Conservation (phyloP, 2,797 vertebrate species). For the Enteromius mattozi region DNA sequence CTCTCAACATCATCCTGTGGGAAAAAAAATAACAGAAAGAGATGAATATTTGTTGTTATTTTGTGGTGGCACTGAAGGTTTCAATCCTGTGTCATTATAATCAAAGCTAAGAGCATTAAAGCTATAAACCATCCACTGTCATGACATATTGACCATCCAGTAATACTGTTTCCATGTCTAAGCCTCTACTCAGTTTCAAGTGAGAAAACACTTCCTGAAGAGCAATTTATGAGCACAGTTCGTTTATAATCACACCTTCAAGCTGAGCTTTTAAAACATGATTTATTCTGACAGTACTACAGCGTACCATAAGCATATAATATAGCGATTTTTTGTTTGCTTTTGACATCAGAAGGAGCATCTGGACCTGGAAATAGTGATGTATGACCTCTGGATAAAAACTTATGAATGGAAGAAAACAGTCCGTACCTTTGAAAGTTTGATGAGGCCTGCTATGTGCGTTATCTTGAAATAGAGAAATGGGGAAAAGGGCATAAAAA, state of each 20-base stretch:
- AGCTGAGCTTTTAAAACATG: background rate
- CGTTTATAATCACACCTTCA: background rate
- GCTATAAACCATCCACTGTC: background rate
- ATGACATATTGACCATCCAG: background rate
- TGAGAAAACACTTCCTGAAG: background rate
- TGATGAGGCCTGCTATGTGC: slow-evolving; percentile 97
- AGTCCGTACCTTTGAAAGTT: slow-evolving; percentile 91
- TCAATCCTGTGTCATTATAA: background rate
- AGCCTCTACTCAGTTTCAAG: background rate
- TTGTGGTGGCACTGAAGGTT: background rate
- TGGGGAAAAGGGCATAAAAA: background rate
- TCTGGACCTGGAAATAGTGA: too few relatives aligned
- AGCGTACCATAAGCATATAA: background rate
- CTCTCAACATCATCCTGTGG: slow-evolving; percentile 92
- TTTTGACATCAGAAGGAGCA: background rate
- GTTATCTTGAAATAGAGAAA: slow-evolving; percentile 81
- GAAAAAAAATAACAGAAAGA: background rate
- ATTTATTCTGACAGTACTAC: background rate
- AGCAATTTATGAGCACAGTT: background rate
- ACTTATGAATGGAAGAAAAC: background rate
- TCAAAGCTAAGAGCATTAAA: background rate
- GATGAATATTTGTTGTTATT: background rate
- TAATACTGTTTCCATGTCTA: background rate
- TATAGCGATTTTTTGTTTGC: background rate
- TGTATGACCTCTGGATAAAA: background rate